Base-by-base conservation (phyloP, 2,888 invertebrate genomes). In the Automeris io region DNA sequence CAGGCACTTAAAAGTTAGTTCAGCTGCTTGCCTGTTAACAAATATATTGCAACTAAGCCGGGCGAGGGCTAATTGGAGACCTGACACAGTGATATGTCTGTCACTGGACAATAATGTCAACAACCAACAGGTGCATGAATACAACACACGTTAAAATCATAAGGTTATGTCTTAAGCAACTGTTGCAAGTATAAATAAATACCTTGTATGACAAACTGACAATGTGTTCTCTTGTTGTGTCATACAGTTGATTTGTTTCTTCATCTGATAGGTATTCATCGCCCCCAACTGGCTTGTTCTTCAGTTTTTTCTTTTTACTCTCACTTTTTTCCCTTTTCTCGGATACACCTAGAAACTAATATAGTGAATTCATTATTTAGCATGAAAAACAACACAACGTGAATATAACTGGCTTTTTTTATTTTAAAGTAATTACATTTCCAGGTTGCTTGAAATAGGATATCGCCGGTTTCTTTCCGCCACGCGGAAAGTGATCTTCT, bases 401-500 rank as follows among this genome's bases (percentile, higher is more conserved):
- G 9, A 19, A 5, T 13, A n/a, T 9, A 21, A 16, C 21, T 29
- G 5, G 3, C 12, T 4, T 18, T 16, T 22, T 22, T 5, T 11
- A 9, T 3, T 8, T 13, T 18, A 18, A 11, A 13, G 32, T 12
- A 69, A 75, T 69, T 60, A 80, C 81, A 46, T 85, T 85, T 45
- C 75, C 71, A 54, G 76, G 76, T 49, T 80, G 75, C 51, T 81
- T 79, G 46, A 82, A 86, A 61, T 81, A 64, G 48, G 74, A 72
- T 22, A 71, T 61, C 22, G 74, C 67, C 1, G 87, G 82, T 51
- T 87, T 87, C 54, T 78, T 86, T 6, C 89, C 88, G 35, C 89
- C 89, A 40, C 89, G 81, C 8, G 89, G 89, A 65, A 89, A 89
- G 58, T 85, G 87, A 58, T 88, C 88, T 52, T 89, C 89, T 34